These are phyloP conservation scores for Argynnis bischoffii DNA, from an alignment of 2,888 invertebrate species.

Conservation along the genomic window DNA sequence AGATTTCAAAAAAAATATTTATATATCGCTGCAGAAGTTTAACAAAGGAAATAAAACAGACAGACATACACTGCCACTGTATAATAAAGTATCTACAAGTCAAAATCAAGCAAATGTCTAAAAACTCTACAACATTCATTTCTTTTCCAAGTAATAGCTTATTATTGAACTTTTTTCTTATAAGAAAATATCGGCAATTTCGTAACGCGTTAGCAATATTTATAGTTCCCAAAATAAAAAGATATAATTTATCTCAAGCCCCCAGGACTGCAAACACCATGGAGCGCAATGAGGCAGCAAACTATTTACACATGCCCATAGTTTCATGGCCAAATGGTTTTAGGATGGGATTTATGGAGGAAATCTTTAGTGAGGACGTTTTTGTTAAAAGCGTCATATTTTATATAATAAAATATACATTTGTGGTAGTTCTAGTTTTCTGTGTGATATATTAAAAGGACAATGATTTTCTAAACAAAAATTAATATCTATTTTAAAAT, in stretches of 20 bases:
- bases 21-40: too few relatives aligned
- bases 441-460: neutral
- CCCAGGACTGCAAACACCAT: constrained; percentile 21
- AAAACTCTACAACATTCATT: neutral
- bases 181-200: constrained; percentile 4
- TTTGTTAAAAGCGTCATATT: constrained; percentile 5
- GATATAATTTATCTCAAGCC: constrained; percentile 24
- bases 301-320: constrained; percentile 32
- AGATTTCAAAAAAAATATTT: too few relatives aligned
- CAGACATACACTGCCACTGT: too few relatives aligned
- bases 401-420: neutral
- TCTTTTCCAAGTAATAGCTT: neutral
- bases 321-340: constrained; percentile 38
- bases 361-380: constrained; percentile 20
- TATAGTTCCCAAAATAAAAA: constrained; percentile 10
- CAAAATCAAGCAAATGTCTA: neutral
- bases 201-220: constrained; percentile 15
- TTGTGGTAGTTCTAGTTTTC: neutral
- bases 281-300: constrained; percentile 32
- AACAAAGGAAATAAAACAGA: too few relatives aligned
- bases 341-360: constrained; percentile 35
- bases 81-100: too few relatives aligned
- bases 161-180: neutral
- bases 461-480: too few relatives aligned
- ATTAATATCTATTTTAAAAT: too few relatives aligned